Evolutionary conservation across 2,797 vertebrate species (phyloP).

Genomic region (Limosa lapponica): DNA sequence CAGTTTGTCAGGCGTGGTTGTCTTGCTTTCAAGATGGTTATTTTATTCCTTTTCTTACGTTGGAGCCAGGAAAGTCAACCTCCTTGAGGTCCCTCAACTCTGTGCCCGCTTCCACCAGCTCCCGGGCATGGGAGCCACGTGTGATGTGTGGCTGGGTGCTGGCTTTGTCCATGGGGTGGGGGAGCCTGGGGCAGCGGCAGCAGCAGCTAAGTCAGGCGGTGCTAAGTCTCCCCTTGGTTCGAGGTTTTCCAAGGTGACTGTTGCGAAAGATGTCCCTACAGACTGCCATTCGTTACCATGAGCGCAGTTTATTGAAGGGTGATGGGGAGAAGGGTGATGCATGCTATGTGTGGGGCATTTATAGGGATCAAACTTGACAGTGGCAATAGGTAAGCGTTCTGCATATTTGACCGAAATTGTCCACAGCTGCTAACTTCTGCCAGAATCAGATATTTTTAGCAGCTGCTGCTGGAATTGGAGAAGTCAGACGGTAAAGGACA

Average conservation of each 20-base stretch:
- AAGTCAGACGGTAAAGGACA: neutral
- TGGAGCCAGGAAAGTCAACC: neutral
- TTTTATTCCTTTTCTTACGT: neutral
- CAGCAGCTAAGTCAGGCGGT: neutral
- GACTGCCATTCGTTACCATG: accelerated
- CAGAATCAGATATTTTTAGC: neutral
- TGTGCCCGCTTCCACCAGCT: neutral
- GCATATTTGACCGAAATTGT: neutral
- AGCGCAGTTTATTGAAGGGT: neutral
- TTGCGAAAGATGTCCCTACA: neutral
- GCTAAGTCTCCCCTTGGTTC: neutral
- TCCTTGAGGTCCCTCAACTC: neutral
- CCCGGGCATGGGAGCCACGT: accelerated
- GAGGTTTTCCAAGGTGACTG: neutral
- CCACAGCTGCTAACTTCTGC: neutral
- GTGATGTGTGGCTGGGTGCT: neutral
- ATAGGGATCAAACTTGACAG: neutral
- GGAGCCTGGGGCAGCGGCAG: neutral
- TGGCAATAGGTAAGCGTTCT: accelerated
- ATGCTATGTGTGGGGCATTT: accelerated
- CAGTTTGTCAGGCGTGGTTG: accelerated
- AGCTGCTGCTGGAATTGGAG: neutral
- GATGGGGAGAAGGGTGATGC: neutral
- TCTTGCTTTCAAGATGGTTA: neutral
- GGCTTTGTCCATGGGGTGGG: accelerated